Evolutionary conservation across 2,797 vertebrate species (phyloP), one percentile per base, ranked within the genome.

Genomic region (Xerus rutilus): DNA sequence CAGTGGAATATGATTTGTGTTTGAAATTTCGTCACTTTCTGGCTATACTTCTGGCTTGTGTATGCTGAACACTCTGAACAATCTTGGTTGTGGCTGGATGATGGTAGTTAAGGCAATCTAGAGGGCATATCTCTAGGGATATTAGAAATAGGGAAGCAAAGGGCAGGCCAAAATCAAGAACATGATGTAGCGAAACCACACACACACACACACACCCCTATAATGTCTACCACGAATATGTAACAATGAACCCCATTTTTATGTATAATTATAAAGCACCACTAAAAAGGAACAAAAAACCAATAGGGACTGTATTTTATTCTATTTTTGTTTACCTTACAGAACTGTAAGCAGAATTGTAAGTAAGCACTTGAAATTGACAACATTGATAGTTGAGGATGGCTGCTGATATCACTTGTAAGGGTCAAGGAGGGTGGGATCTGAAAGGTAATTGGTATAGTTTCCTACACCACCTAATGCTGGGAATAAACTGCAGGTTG

Each of bases 1-100:
- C 91, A 70, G 76, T 47, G 92, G 62, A 82, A 64, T 89, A 78
- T 97, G 96, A 94, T 95, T 97, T 97, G 91, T 93, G 73, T 57
- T 92, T 89, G 72, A 78, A 91, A 87, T 92, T 82, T 52, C 72
- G 52, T 91, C 13, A 4, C 49, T 64, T 11, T 57, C 54, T n/a
- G 87, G 74, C 86, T n/a, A 20, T 54, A 86, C 72, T 39, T 89
- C 59, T 89, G 88, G 76, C n/a, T 73, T 69, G n/a, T 73, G 45
- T 62, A 57, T 86, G 49, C 65, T 86, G 13, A 23, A 52, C 30
- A 3, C 70, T 76, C 70, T 87, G 52, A 88, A 70, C 52, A 87
- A 91, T 70, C 83, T 35, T 64, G 77, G 14, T 21, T 35, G 35
- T 86, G 81, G 30, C 62, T 76, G 52, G 72, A 35, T 78, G 47